Conservation (phyloP, 2,797 vertebrate species). For the Etheostoma perlongum region DNA sequence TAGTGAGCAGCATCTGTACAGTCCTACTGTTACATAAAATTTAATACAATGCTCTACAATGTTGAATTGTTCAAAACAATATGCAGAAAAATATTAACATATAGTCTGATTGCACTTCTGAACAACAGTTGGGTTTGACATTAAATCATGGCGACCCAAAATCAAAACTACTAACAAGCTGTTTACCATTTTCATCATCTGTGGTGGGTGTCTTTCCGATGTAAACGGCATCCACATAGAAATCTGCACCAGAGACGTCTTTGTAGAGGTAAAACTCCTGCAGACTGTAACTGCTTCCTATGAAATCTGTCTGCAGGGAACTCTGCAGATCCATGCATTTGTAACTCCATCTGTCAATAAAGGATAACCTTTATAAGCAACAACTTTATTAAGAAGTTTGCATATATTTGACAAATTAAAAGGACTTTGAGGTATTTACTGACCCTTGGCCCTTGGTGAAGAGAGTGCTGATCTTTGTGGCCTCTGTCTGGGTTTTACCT, state of each 20-base stretch:
- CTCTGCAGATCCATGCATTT: constrained; percentile 86
- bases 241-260: constrained; percentile 62
- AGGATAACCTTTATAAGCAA: background rate
- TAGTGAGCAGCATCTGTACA: background rate
- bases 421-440: constrained; percentile 45
- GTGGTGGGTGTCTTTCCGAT: constrained; percentile 81
- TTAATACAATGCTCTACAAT: background rate
- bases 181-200: constrained; percentile 75
- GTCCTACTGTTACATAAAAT: background rate
- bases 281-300: constrained; percentile 79
- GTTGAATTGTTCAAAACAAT: too few species aligned
- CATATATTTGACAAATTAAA: background rate
- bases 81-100: background rate
- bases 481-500: constrained; percentile 37
- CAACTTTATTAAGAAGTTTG: background rate
- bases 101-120: background rate
- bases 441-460: constrained; percentile 81
- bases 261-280: constrained; percentile 76
- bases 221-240: constrained; percentile 86
- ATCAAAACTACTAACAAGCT: background rate
- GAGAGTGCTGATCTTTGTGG: constrained; percentile 34
- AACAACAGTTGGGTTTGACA: background rate
- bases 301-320: constrained; percentile 74
- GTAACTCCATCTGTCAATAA: constrained; percentile 87
- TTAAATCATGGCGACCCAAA: background rate